Evolutionary conservation across 2,888 invertebrate genomes (phyloP), one percentile per base, ranked within the genome.

Genomic region (Mayetiola destructor): DNA sequence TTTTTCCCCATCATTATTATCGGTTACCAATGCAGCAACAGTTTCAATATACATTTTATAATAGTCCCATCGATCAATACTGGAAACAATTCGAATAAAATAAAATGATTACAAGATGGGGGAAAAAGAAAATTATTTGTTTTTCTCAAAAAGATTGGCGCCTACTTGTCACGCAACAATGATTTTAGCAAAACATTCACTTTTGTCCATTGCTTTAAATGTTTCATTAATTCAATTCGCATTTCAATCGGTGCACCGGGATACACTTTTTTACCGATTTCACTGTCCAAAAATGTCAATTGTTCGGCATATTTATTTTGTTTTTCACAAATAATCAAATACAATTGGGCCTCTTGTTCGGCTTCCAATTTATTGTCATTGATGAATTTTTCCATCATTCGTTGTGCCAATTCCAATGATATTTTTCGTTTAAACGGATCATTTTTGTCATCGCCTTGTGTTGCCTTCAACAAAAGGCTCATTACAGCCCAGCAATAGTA

Each of bases 401-500:
- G 79, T 70, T 94, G 92, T 6, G 96, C 96, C 59, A 97, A 75
- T 2, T 88, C 82, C 30, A 95, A 77, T 27, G 88, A 81, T 61
- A 96, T 80, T 60, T 79, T 80, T 61, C 73, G 75, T 66, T 82
- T 83, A 1, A 76, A 74, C 8, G 71, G 69, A 63, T 80, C 78
- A 6, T 74, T 73, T 12, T 69, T 66, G 57, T 73, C 75, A 2
- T 69, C 73, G 2, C 76, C 76, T 16, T 75, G 69, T 10, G 74
- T 72, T 16, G 72, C 91, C 80, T 96, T 96, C 76, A 96, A 80
- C 21, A 96, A 85, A 63, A 93, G 82, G 69, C 95, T 95, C 89
- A 96, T 95, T 10, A 97, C 87, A 20, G 91, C 89, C 99, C 97
- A 99, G 70, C 93, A 95, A 69, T 94, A 95, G 69, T 97, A 97